Percentiles rank a stretch among this genome's conserved stretches.
These are phyloP conservation scores for Henricia sp. DNA, from an alignment of 53 echinoderm and acorn worm genomes.

Conservation along the genomic window DNA sequence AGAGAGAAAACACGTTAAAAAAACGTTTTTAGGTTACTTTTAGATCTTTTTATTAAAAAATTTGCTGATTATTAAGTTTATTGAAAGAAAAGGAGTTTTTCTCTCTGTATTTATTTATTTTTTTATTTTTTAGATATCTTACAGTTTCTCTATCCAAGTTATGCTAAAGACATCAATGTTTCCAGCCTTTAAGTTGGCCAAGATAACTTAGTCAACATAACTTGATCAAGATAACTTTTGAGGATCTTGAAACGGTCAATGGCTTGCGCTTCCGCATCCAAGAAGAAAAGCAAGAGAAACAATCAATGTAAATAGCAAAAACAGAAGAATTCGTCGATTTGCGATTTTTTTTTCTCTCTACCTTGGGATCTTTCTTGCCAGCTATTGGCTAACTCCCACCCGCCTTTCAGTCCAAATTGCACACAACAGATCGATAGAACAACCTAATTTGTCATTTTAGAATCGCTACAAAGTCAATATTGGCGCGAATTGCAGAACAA, in stretches of 20 bases:
- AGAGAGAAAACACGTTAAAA: background rate
- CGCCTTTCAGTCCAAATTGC: too few relatives aligned
- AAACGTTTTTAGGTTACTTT: background rate
- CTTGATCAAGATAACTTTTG: too few relatives aligned
- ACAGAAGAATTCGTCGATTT: too few relatives aligned
- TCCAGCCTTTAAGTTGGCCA: too few relatives aligned
- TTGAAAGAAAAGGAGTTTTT: background rate
- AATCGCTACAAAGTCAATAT: background rate
- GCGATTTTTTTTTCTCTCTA: too few relatives aligned
- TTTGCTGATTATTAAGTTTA: background rate
- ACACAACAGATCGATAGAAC: background rate
- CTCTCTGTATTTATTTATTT: background rate
- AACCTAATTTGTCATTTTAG: background rate
- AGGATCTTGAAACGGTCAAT: too few relatives aligned
- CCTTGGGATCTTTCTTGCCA: too few relatives aligned
- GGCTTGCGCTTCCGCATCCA: too few relatives aligned
- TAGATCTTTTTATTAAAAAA: background rate
- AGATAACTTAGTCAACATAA: too few relatives aligned
- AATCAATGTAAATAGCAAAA: too few relatives aligned
- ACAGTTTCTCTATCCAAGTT: background rate
- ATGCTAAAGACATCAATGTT: background rate
- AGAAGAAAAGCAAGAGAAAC: too few relatives aligned
- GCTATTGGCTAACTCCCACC: too few relatives aligned
- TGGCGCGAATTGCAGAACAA: constrained; percentile 3
- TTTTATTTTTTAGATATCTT: background rate